These are phyloP conservation scores for Leptinotarsa texana DNA, from an alignment of 1,140 invertebrate genomes.

Conservation along the genomic window DNA sequence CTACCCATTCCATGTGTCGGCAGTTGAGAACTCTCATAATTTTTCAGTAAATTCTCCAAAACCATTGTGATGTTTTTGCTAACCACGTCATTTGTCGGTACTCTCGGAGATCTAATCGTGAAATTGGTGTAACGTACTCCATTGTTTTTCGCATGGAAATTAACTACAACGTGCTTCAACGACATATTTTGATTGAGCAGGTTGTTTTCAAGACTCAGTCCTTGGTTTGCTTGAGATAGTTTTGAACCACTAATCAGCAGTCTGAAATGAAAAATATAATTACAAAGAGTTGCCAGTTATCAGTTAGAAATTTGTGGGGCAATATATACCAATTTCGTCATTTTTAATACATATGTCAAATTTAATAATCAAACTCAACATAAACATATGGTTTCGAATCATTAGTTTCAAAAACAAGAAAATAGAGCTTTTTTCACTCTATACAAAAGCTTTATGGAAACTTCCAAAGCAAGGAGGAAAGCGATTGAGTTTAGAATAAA, in stretches of 20 bases:
- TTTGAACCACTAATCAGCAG: conserved; percentile 15
- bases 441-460: too few relatives aligned
- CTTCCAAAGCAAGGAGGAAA: too few relatives aligned
- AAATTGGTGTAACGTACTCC: neutral
- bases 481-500: too few relatives aligned
- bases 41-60: conserved; percentile 82
- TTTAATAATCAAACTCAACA: too few relatives aligned
- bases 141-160: conserved; percentile 11
- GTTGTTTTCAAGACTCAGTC: conserved; percentile 30
- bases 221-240: conserved; percentile 6
- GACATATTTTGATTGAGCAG: conserved; percentile 31
- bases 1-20: conserved; percentile 82
- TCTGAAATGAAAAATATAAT: conserved; percentile 25
- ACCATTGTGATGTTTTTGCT: conserved; percentile 82
- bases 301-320: too few relatives aligned
- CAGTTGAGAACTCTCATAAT: conserved; percentile 88
- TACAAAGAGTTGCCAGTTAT: neutral
- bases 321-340: too few relatives aligned
- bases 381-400: too few relatives aligned
- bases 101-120: conserved; percentile 50
- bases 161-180: conserved; percentile 19
- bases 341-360: too few relatives aligned
- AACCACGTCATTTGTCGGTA: conserved; percentile 68
- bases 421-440: too few relatives aligned
- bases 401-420: too few relatives aligned